These are phyloP conservation scores for Erithacus rubecula DNA, from an alignment of 2,797 vertebrate species.

Conservation along the genomic window DNA sequence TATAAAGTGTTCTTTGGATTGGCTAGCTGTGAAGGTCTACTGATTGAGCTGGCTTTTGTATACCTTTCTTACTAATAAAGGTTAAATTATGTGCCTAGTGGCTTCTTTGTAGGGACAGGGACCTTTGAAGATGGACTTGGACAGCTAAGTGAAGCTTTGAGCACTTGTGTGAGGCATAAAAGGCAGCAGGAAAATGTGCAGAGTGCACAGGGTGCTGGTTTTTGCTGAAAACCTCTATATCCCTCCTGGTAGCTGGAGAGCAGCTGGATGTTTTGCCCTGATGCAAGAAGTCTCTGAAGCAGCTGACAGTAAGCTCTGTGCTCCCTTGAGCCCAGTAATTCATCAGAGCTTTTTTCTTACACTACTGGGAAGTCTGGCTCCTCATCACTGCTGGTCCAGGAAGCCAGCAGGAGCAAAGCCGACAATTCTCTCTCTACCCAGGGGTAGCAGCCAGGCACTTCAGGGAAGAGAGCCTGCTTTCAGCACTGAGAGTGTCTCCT, in stretches of 20 bases:
- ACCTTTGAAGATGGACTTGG: constrained; percentile 10
- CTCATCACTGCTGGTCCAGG: not conserved
- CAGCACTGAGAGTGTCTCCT: not conserved
- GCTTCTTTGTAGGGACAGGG: not conserved
- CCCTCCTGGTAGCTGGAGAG: not conserved
- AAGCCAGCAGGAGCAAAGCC: not conserved
- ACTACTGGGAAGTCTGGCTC: not conserved
- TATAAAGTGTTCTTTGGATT: not conserved
- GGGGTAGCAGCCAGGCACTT: not conserved
- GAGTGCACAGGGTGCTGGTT: not conserved
- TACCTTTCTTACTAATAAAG: not conserved
- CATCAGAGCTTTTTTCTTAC: not conserved
- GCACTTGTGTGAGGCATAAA: not conserved
- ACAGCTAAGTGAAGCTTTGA: not conserved
- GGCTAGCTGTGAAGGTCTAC: not conserved
- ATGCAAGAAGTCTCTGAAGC: not conserved
- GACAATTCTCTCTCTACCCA: not conserved
- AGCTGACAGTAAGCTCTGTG: not conserved
- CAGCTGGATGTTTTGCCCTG: not conserved
- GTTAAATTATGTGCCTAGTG: not conserved
- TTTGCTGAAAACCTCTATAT: not conserved
- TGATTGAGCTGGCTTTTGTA: not conserved
- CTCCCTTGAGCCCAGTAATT: not conserved
- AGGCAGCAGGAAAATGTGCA: not conserved
- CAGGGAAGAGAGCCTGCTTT: not conserved